Percentiles rank a stretch among this genome's conserved stretches.
phyloP scores from a whole-genome alignment of 2,113 vertebrate species.

The Numenius arquata region DNA sequence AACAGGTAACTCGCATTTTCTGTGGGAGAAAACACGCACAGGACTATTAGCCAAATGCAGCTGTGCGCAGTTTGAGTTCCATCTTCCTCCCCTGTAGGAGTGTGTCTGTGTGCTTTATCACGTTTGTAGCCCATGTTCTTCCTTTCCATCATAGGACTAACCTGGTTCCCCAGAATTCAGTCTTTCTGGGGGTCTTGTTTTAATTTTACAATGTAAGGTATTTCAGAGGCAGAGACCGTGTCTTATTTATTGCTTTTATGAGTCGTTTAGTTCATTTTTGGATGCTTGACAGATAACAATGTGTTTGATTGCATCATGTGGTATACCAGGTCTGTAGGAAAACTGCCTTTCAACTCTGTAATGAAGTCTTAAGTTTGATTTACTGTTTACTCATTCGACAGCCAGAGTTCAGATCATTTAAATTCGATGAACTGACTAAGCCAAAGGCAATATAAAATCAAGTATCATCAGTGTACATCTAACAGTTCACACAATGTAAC shows the following conservation, averaged over 20 bases:
- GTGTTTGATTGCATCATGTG: conserved; percentile 50
- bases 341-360: conserved; percentile 24
- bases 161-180: not conserved
- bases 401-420: conserved; percentile 52
- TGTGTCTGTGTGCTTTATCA: not conserved
- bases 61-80: not conserved
- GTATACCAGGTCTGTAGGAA: conserved; percentile 30
- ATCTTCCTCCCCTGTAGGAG: not conserved
- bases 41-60: not conserved
- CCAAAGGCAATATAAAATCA: conserved; percentile 70
- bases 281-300: conserved; percentile 28
- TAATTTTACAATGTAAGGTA: not conserved
- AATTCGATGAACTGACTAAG: conserved; percentile 47
- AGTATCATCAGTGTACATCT: conserved; percentile 41
- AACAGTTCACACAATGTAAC: conserved; percentile 68
- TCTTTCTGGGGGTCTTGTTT: not conserved
- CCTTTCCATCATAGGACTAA: not conserved
- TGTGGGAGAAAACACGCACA: not conserved
- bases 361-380: conserved; percentile 48
- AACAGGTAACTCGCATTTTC: not conserved
- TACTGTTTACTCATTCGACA: conserved; percentile 47
- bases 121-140: not conserved
- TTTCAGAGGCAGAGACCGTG: not conserved
- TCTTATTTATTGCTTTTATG: conserved; percentile 44
- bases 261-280: conserved; percentile 38